Percentiles rank a stretch among this genome's conserved stretches.
phyloP scores from a whole-genome alignment of 2,113 vertebrate genomes.

The Microcebus tavaratra region DNA sequence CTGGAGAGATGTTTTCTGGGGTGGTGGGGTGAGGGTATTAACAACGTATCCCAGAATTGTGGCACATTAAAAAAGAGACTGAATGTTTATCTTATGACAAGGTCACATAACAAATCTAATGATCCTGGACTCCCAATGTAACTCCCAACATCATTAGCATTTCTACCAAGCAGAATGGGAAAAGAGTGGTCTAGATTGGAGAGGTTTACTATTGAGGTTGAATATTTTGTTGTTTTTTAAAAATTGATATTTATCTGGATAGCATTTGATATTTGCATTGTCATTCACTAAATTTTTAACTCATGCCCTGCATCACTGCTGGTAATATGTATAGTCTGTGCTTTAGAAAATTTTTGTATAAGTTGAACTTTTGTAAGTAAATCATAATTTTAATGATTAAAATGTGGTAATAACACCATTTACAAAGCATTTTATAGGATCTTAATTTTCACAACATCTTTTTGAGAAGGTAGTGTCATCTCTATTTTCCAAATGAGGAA shows the following conservation, averaged over 20 bases:
- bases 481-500: constrained; percentile 46
- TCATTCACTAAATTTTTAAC: constrained; percentile 27
- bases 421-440: neutral
- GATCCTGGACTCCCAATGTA: neutral
- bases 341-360: constrained; percentile 4
- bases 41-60: neutral
- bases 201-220: constrained; percentile 9
- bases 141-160: neutral
- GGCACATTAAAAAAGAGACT: neutral
- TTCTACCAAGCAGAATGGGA: neutral
- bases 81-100: neutral
- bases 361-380: constrained; percentile 22
- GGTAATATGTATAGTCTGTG: neutral
- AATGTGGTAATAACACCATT: neutral
- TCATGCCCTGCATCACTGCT: neutral
- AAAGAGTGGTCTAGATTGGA: neutral
- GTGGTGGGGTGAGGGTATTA: neutral
- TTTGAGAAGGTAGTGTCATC: neutral
- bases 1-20: neutral
- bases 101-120: neutral
- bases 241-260: neutral
- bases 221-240: neutral
- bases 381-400: constrained; percentile 30
- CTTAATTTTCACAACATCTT: neutral
- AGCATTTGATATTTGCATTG: constrained; percentile 37